Base-by-base conservation (phyloP, 23 tunicate genomes). In the Aplidium turbinatum region DNA sequence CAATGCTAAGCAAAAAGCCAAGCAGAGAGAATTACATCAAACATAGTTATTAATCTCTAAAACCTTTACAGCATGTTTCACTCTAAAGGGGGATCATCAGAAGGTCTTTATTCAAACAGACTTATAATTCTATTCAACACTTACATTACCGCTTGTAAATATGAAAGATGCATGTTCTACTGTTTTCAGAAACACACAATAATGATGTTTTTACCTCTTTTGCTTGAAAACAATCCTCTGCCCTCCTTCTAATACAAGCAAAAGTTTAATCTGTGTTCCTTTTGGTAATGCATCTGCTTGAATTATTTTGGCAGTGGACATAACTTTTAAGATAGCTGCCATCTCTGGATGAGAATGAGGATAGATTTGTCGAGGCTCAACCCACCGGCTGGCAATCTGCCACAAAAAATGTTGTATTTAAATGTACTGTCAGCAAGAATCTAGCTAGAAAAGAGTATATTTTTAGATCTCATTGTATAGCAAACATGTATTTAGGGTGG, bases 191-290 rank as follows among this genome's bases (percentile, higher is more conserved):
- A 42, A 42, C 50, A 56, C 9, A 56, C 7, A 56, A 56, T n/a
- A 16, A 54, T 20, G 21, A 54, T 54, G 4, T 18, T 25, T 60
- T 6, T 30, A 89, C 86, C 99, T 77, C 56, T 83, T 94, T 54
- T 90, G 99, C 60, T 94, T 94, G 57, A 94, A 94, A 19, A 94
- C 95, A 2, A 89, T 95, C 78, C 78, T 87, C 75, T 94, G 99
- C 26, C 84, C 84, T 29, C 99, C 99, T 54, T 94, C 95, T 31
- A 94, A 48, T 19, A 46, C 47, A 25, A 94, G 32, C 6, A 94
- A 33, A 53, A 94, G 67, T 55, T 94, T 94, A 1, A 94, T 82
- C 48, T 94, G 99, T 11, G 99, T 94, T 39, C 99, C 99, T 75
- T 82, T 94, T 0, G 95, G 95, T 28, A 94, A 36, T 5, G 82